A percentile compares a stretch with the other conserved stretches of the same genome.
Conservation (phyloP, 53 echinoderm and acorn worm genomes). For the Antedon mediterranea region DNA sequence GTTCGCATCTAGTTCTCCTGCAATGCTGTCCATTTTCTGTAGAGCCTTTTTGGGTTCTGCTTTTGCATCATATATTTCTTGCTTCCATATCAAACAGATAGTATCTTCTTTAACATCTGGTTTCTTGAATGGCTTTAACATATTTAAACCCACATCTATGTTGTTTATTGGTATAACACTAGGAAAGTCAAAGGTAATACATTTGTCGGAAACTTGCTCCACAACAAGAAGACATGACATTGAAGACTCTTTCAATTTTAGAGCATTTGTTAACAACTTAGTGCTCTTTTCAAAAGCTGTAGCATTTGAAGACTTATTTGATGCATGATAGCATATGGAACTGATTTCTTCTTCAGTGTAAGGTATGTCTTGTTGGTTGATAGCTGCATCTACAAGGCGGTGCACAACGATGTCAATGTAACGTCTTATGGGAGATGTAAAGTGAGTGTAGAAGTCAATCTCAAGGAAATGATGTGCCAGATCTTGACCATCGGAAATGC, state of each 20-base stretch:
- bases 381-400: constrained; percentile 36
- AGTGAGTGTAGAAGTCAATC: constrained; percentile 32
- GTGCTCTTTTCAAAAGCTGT: constrained; percentile 40
- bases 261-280: constrained; percentile 32
- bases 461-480: constrained; percentile 24
- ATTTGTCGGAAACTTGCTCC: constrained; percentile 26
- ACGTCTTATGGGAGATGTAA: constrained; percentile 64
- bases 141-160: neutral
- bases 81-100: constrained; percentile 20
- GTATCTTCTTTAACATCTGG: constrained; percentile 19
- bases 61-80: constrained; percentile 12
- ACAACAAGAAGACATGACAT: constrained; percentile 29
- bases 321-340: constrained; percentile 56
- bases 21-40: constrained; percentile 4
- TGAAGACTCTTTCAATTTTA: constrained; percentile 55
- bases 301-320: constrained; percentile 34
- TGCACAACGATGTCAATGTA: constrained; percentile 75
- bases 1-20: constrained; percentile 2
- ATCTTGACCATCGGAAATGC: neutral
- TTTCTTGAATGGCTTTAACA: constrained; percentile 8
- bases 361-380: constrained; percentile 27
- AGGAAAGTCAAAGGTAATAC: constrained; percentile 33
- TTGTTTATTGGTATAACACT: neutral
- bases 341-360: constrained; percentile 44
- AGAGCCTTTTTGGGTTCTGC: neutral